These are phyloP conservation scores for Phrynocephalus guinanensis DNA, from an alignment of 2,797 vertebrate genomes.

Conservation along the genomic window DNA sequence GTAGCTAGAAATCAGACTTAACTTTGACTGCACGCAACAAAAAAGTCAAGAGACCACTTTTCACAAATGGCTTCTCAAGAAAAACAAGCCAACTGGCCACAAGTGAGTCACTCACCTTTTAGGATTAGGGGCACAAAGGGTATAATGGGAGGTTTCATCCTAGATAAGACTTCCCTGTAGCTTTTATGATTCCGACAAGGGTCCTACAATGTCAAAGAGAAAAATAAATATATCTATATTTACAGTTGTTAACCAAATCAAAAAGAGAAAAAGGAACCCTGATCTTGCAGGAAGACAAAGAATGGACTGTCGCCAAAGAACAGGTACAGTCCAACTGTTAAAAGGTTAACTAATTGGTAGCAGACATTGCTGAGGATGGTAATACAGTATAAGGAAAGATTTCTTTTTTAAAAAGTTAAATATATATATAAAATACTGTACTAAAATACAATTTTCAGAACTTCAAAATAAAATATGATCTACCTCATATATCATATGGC, in stretches of 20 bases:
- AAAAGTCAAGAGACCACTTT: neutral
- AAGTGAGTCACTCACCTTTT: conserved; percentile 82
- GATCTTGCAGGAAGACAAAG: neutral
- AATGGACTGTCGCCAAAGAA: neutral
- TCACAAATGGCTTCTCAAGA: neutral
- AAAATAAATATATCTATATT: neutral
- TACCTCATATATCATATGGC: neutral
- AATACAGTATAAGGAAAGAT: neutral
- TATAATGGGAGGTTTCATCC: conserved; percentile 92
- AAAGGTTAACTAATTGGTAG: neutral
- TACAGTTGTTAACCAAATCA: no score
- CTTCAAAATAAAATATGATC: neutral
- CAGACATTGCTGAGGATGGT: neutral
- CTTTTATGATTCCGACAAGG: conserved; percentile 96
- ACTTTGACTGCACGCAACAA: neutral
- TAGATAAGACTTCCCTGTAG: conserved; percentile 91
- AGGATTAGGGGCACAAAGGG: conserved; percentile 95
- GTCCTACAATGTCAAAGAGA: conserved; percentile 77
- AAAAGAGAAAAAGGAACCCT: neutral
- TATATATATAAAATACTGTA: neutral
- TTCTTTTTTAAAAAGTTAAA: neutral
- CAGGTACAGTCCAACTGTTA: no score
- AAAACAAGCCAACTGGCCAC: neutral
- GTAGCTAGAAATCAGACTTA: no score
- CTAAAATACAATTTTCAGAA: neutral